Evolutionary conservation across 2,113 vertebrate genomes (phyloP), one percentile per base, ranked within the genome.

Genomic region (Xiphophorus maculatus): DNA sequence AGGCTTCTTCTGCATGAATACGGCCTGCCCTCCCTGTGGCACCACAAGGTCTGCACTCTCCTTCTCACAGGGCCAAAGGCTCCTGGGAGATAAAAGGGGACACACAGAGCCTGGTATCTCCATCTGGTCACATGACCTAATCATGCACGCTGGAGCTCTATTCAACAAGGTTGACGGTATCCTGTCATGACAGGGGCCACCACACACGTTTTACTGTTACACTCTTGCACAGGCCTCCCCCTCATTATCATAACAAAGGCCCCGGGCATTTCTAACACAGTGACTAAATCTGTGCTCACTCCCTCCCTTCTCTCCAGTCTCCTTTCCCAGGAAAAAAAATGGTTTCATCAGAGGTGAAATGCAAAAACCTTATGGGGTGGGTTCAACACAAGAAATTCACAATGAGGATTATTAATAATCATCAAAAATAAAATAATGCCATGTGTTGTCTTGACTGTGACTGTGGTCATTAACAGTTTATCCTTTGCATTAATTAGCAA

Each of bases 201-300:
- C 84, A 71, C 69, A 72, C 84, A 88, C 77, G 28, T 86, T 89
- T 87, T 85, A 87, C 89, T 88, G 90, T 91, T 88, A 83, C 85
- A 83, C 87, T 91, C 79, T 84, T 87, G 77, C 83, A 77, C 87
- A 83, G 85, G 81, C 82, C 88, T 82, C 81, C 71, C 71, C 74
- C 80, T 89, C 76, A 93, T 95, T 94, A 92, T 79, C 92, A 94
- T 92, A 75, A 95, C 90, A 94, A 95, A 92, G 81, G 91, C 48
- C 63, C 2, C 37, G 77, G 79, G 87, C 79, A 88, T 91, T 93
- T 92, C 83, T 87, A 89, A 89, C 68, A 77, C 86, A 83, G 84
- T 87, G 87, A 91, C 90, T 88, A 76, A 87, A 89, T 66, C 87
- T 66, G 75, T 11, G n/a, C 76, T 37, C 66, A 32, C 80, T 42